A percentile compares a stretch with the other conserved stretches of the same genome.
Evolutionary conservation across 2,797 vertebrate genomes (phyloP).

Genomic region (Xenops minutus): DNA sequence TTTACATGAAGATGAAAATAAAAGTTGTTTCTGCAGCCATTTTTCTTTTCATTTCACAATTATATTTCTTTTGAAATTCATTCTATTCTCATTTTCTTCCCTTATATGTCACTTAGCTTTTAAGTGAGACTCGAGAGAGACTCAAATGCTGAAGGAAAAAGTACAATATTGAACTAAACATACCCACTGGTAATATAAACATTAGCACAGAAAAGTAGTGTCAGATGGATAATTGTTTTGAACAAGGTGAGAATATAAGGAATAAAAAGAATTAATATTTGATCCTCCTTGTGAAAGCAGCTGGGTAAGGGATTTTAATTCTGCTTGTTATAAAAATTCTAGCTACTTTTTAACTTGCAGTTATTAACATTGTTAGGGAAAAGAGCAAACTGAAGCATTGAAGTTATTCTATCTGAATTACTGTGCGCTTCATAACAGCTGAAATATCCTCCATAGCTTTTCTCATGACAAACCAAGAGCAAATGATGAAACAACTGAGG

Average conservation of each 20-base stretch:
- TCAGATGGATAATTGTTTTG: neutral
- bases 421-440: neutral
- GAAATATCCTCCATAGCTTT: neutral
- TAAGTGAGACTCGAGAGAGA: neutral
- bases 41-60: neutral
- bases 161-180: neutral
- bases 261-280: neutral
- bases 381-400: conserved; percentile 24
- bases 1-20: neutral
- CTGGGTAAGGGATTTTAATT: neutral
- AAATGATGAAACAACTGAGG: conserved; percentile 12
- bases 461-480: neutral
- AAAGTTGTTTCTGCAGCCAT: neutral
- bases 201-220: neutral
- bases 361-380: neutral
- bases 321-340: neutral
- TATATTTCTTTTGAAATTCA: neutral
- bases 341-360: neutral
- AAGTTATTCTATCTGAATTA: neutral
- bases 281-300: neutral
- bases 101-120: conserved; percentile 22
- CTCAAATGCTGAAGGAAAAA: neutral
- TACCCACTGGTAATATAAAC: neutral
- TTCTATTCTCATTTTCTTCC: neutral
- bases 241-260: neutral